Evolutionary conservation across 2,888 invertebrate species (phyloP).

Genomic region (Ceramica pisi): DNA sequence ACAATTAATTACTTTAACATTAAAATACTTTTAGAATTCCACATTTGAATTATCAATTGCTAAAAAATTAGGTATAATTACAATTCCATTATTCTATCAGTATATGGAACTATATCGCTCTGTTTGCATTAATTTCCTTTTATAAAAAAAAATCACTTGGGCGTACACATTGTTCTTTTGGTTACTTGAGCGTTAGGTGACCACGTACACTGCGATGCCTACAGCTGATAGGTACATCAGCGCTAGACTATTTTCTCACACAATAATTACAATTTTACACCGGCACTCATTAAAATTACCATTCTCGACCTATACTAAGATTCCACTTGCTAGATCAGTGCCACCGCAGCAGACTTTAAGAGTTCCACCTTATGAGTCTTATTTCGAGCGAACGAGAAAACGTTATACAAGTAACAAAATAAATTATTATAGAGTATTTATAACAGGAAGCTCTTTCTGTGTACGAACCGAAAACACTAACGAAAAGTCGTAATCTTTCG

Average conservation of each 20-base stretch:
- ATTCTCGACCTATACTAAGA: constrained; percentile 58
- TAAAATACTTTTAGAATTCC: constrained; percentile 85
- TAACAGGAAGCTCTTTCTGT: constrained; percentile 75
- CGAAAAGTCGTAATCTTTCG: constrained; percentile 37
- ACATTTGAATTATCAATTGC: constrained; percentile 78
- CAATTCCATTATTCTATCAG: constrained; percentile 77
- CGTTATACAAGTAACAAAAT: constrained; percentile 64
- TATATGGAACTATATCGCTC: constrained; percentile 72
- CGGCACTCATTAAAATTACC: constrained; percentile 71
- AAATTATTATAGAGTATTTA: constrained; percentile 60
- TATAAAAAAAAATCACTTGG: constrained; percentile 68
- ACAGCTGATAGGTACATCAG: constrained; percentile 70
- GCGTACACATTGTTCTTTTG: constrained; percentile 61
- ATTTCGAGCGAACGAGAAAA: constrained; percentile 76
- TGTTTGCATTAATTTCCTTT: constrained; percentile 60
- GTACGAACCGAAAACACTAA: constrained; percentile 59
- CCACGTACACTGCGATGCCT: constrained; percentile 72
- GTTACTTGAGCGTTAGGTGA: constrained; percentile 72
- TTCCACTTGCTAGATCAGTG: constrained; percentile 50
- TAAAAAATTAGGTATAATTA: constrained; percentile 75
- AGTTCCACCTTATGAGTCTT: constrained; percentile 48
- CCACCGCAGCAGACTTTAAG: constrained; percentile 49
- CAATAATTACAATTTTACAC: constrained; percentile 72
- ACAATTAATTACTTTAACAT: constrained; percentile 83
- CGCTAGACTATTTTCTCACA: constrained; percentile 73